Evolutionary conservation across 1,140 invertebrate species (phyloP).

Genomic region (Pseudomyrmex dendroicus): DNA sequence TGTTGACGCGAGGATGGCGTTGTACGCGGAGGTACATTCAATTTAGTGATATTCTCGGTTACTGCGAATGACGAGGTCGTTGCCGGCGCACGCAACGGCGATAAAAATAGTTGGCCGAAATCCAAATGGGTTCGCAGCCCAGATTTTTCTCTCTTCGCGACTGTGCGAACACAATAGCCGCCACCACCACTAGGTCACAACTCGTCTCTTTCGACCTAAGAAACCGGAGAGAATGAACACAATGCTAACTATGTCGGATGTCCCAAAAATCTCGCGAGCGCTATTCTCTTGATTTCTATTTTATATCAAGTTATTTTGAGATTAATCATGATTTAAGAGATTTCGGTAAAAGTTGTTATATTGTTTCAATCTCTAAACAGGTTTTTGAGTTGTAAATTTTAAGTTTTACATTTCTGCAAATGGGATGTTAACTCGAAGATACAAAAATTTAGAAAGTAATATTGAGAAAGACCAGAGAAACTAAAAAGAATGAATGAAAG

Average conservation of each 20-base stretch:
- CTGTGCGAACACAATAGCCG: slow-evolving; percentile 53
- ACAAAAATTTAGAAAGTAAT: neutral
- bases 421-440: neutral
- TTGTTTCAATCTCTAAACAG: neutral
- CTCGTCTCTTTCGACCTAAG: slow-evolving; percentile 47
- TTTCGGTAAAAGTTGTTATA: neutral
- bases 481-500: too few relatives aligned
- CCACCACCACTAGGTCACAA: slow-evolving; percentile 56
- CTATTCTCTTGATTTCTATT: neutral
- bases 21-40: slow-evolving; percentile 59
- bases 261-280: neutral
- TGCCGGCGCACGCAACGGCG: slow-evolving; percentile 62
- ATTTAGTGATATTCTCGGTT: slow-evolving; percentile 69
- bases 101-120: slow-evolving; percentile 71
- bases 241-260: slow-evolving; percentile 62
- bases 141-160: slow-evolving; percentile 65
- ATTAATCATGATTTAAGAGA: neutral
- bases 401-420: neutral
- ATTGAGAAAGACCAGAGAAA: neutral
- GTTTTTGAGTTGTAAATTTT: neutral
- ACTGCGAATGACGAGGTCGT: slow-evolving; percentile 57
- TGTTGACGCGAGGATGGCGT: slow-evolving; percentile 45
- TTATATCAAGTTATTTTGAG: neutral
- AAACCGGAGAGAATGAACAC: slow-evolving; percentile 51
- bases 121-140: slow-evolving; percentile 69